phyloP scores from a whole-genome alignment of 2,113 vertebrate species.

The Eleginops maclovinus region DNA sequence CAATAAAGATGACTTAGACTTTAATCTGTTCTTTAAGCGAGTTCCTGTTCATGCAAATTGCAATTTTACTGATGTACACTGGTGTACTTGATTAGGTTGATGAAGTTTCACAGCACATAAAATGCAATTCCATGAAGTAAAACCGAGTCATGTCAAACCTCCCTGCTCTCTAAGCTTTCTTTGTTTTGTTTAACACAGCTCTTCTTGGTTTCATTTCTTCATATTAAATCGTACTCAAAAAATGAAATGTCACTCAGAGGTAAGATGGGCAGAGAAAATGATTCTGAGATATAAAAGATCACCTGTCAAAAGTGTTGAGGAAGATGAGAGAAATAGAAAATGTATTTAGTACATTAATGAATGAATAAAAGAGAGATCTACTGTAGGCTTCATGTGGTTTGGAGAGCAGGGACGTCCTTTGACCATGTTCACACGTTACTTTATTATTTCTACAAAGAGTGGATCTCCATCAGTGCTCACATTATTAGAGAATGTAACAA shows the following conservation, averaged over 20 bases:
- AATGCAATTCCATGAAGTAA: background rate
- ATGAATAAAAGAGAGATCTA: background rate
- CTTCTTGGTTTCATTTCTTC: background rate
- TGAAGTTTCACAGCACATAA: background rate
- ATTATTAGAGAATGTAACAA: conserved; percentile 11
- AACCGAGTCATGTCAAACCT: background rate
- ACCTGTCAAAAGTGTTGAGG: conserved; percentile 7
- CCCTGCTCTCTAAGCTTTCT: background rate
- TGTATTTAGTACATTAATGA: background rate
- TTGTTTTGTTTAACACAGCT: background rate
- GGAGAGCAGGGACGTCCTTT: background rate
- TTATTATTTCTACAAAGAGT: background rate
- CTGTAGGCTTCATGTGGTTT: background rate
- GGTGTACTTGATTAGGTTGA: background rate
- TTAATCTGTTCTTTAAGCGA: background rate
- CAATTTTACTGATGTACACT: background rate
- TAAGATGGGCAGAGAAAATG: background rate
- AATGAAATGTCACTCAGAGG: background rate
- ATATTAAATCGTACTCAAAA: background rate
- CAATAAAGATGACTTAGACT: too few species aligned
- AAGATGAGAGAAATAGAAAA: background rate
- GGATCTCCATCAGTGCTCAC: conserved; percentile 4
- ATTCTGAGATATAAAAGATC: conserved; percentile 3
- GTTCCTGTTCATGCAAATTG: background rate
- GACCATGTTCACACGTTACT: background rate